Base-by-base conservation (phyloP, 2,113 vertebrate genomes). In the Deroptyus accipitrinus region DNA sequence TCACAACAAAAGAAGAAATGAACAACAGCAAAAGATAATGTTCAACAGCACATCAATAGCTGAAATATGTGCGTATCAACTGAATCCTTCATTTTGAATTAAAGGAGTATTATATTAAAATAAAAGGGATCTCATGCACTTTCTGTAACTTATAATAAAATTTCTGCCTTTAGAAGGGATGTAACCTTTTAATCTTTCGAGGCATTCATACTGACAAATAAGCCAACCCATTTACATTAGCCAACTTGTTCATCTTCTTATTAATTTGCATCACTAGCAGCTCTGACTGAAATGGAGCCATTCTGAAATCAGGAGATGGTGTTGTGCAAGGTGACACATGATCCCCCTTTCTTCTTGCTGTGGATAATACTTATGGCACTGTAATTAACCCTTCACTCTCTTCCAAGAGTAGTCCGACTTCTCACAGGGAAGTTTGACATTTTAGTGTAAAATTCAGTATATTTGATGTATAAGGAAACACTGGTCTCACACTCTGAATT, bases 171-270 rank as follows among this genome's bases (percentile, higher is more conserved):
- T 57, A n/a, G 55, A 37, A 52, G 23, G 54, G 23, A 83, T 88
- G 55, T 83, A 42, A 74, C 63, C 67, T 87, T 90, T 92, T 70
- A 93, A 90, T 94, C 73, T 77, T 37, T 16, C 0, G 4, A 81
- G 22, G 39, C 52, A 86, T 68, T 92, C 72, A 61, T 51, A 49
- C 46, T 88, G 85, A 80, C 78, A 95, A 93, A 94, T 67, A 92
- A 95, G 67, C 51, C 75, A 92, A 63, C 24, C 33, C 66, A 69
- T 86, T 46, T 48, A 54, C 67, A 41, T 83, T 35, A 83, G 49
- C 54, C 64, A 95, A 4, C 27, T 70, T 46, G 5, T 88, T 78
- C 64, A 39, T 63, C 88, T 83, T 41, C 42, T 69, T 17, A 52
- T 69, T 76, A 62, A 74, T 78, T 27, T 88, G 49, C 2, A 0